phyloP scores from a whole-genome alignment of 2,797 vertebrate species.

The Liasis olivaceus region DNA sequence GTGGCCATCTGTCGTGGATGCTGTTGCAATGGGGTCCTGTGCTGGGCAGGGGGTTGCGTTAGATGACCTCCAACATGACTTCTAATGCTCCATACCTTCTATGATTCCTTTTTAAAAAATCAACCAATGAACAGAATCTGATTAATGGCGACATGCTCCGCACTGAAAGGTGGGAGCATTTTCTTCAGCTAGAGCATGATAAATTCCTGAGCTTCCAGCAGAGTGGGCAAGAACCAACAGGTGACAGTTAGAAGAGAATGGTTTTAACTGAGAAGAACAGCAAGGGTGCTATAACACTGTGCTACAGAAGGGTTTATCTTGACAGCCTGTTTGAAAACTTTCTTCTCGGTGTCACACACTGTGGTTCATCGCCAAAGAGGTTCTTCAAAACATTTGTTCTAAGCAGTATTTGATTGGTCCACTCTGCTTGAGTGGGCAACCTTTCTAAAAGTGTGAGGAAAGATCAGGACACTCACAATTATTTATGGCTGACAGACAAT shows the following conservation, averaged over 20 bases:
- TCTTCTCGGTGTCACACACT: constrained; percentile 35
- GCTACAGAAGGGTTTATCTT: constrained; percentile 41
- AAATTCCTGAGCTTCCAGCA: neutral
- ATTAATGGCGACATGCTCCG: neutral
- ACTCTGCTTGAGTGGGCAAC: constrained; percentile 62
- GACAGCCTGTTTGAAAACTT: constrained; percentile 43
- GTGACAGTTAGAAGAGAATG: neutral
- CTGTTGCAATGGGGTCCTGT: neutral
- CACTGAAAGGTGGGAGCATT: neutral
- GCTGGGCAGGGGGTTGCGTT: neutral
- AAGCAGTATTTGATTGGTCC: constrained; percentile 57
- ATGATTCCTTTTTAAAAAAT: neutral
- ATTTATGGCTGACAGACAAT: constrained; percentile 66
- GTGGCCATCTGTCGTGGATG: neutral
- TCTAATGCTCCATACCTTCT: neutral
- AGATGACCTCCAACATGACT: neutral
- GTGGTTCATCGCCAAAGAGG: constrained; percentile 47
- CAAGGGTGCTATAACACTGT: neutral
- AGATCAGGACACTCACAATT: constrained; percentile 60
- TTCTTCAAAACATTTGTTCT: constrained; percentile 53
- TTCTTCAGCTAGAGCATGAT: neutral
- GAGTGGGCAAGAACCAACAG: neutral
- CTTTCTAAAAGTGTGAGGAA: constrained; percentile 52
- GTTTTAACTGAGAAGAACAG: neutral
- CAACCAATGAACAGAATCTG: neutral